Evolutionary conservation across 2,888 invertebrate genomes (phyloP).

Genomic region (Cremastinae sp.): DNA sequence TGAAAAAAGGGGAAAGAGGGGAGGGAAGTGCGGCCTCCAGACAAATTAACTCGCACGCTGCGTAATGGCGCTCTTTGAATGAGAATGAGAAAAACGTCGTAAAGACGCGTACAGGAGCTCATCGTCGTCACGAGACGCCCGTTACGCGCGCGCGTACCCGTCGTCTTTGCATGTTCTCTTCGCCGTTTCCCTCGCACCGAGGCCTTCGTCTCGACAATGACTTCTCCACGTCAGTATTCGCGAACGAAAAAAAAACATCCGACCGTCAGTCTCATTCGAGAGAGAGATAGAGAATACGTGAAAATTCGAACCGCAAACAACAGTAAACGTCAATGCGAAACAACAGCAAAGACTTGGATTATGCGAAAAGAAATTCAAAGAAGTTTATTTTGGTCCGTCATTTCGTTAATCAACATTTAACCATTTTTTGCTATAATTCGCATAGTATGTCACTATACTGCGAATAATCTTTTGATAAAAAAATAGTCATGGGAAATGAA

Average conservation of each 20-base stretch:
- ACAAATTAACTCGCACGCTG: conserved; percentile 44
- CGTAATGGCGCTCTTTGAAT: conserved; percentile 25
- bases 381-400: too few relatives aligned
- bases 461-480: too few relatives aligned
- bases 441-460: too few relatives aligned
- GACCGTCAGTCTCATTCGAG: conserved; percentile 6
- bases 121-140: too few relatives aligned
- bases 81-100: conserved; percentile 41
- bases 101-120: conserved; percentile 33
- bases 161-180: not conserved
- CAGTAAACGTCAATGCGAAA: too few relatives aligned
- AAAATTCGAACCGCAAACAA: too few relatives aligned
- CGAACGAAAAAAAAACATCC: conserved; percentile 4
- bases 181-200: conserved; percentile 28
- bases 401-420: too few relatives aligned
- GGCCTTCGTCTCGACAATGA: conserved; percentile 26
- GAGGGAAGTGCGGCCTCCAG: conserved; percentile 28
- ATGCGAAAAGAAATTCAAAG: too few relatives aligned
- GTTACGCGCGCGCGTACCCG: conserved; percentile 1
- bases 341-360: too few relatives aligned
- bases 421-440: too few relatives aligned
- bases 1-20: conserved; percentile 13
- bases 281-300: conserved; percentile 8
- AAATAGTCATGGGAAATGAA: too few relatives aligned
- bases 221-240: not conserved